Evolutionary conservation across 2,888 invertebrate genomes (phyloP), one percentile per base, ranked within the genome.

Genomic region (Drosophila helvetica): DNA sequence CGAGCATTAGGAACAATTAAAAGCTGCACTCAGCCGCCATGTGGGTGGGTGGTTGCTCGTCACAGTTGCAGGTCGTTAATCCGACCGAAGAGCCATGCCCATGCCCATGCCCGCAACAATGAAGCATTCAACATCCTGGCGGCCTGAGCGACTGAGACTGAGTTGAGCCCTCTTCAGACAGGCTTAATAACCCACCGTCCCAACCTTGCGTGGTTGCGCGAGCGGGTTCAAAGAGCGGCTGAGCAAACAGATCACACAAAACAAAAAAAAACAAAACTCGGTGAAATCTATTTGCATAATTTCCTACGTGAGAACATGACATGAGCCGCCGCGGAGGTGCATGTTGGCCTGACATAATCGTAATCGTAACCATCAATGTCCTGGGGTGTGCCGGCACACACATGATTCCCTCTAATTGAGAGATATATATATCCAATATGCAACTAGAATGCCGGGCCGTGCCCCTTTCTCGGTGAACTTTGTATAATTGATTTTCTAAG

Each of bases 201-300:
- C 15, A 38, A 15, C 38, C 43, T 55, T 46, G 30, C 54, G 33
- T 33, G 1, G 12, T 4, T 12, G 30, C 10, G 27, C 30, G 30
- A 30, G 30, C 30, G 33, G 33, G 12, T 15, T 38, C 38, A 15
- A 38, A 38, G n/a, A 38, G 58, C 71, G 63, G 77, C 52, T 72
- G 42, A 54, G 50, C 71, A 79, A 83, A 78, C 61, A 83, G 67
- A 58, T 65, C 47, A n/a, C 45, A 50, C 47, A 22, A 25, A 63
- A 56, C 33, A 54, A 18, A 46, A 19, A 63, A 48, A 55, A 61
- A 12, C 56, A 33, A 45, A 33, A 33, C 56, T 64, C 25, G 58
- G 50, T n/a, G 27, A 74, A 80, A 76, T 78, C 76, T 82, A 86
- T 83, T 88, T 88, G 69, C 84, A 78, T 83, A 83, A 73, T 33